phyloP scores from a whole-genome alignment of 2,797 vertebrate genomes.

The Centroberyx gerrardi region DNA sequence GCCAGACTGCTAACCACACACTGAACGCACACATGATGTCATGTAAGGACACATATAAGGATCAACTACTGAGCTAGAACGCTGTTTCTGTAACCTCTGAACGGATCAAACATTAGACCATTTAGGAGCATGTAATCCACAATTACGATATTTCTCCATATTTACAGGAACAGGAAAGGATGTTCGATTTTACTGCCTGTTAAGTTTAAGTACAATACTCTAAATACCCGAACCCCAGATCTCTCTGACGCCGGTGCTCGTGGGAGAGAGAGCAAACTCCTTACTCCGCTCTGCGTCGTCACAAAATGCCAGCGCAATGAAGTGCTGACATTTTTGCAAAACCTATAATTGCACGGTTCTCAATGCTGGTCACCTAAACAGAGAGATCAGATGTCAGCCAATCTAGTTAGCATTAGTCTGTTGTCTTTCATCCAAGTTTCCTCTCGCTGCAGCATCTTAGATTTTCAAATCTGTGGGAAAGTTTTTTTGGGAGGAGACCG shows the following conservation, averaged over 20 bases:
- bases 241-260: slow-evolving; percentile 1
- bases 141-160: slow-evolving; percentile 40
- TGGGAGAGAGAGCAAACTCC: background rate
- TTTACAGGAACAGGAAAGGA: slow-evolving; percentile 50
- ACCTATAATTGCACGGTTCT: slow-evolving; percentile 41
- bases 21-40: slow-evolving; percentile 65
- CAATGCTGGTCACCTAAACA: slow-evolving; percentile 24
- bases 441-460: background rate
- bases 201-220: slow-evolving; percentile 11
- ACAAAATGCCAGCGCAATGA: slow-evolving; percentile 32
- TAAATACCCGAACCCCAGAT: slow-evolving; percentile 6
- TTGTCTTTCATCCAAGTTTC: slow-evolving; percentile 29
- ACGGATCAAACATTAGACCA: slow-evolving; percentile 24
- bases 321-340: slow-evolving; percentile 54
- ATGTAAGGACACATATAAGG: slow-evolving; percentile 30
- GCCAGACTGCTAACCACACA: slow-evolving; percentile 53
- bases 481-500: slow-evolving; percentile 6
- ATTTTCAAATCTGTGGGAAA: slow-evolving; percentile 11
- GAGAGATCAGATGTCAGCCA: slow-evolving; percentile 32
- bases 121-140: slow-evolving; percentile 44
- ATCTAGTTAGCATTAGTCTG: slow-evolving; percentile 19
- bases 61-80: slow-evolving; percentile 33
- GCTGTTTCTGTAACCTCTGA: slow-evolving; percentile 31
- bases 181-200: slow-evolving; percentile 49
- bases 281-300: slow-evolving; percentile 14